phyloP scores from a whole-genome alignment of 2,888 invertebrate genomes.

The Aradus depressus region DNA sequence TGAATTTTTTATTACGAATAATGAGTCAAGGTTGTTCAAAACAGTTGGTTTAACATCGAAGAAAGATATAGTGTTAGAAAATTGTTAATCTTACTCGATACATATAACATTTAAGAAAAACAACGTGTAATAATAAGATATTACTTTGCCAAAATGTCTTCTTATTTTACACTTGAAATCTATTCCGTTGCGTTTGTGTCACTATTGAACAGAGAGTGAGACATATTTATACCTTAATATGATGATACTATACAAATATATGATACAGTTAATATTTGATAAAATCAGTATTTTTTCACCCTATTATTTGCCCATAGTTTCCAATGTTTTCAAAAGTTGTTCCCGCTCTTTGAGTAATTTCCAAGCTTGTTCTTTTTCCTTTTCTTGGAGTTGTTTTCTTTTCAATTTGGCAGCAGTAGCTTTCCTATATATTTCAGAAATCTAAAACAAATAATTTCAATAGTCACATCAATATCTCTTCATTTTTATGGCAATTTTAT shows the following conservation, averaged over 20 bases:
- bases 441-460: slow-evolving; percentile 34
- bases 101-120: no score
- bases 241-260: slow-evolving; percentile 11
- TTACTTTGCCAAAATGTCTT: no score
- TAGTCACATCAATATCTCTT: neutral
- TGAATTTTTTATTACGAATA: no score
- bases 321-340: slow-evolving; percentile 24
- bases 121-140: no score
- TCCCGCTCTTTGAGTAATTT: slow-evolving; percentile 51
- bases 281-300: neutral
- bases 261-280: slow-evolving; percentile 4
- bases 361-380: slow-evolving; percentile 71
- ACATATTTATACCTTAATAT: neutral
- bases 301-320: slow-evolving; percentile 8
- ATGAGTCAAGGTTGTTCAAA: no score
- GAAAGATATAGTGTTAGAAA: no score
- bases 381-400: slow-evolving; percentile 62
- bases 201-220: neutral
- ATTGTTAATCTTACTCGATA: no score
- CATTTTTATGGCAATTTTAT: neutral
- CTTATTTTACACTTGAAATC: no score
- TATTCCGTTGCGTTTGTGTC: no score
- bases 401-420: slow-evolving; percentile 68
- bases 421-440: slow-evolving; percentile 75
- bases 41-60: no score